Conservation (phyloP, 2,113 vertebrate species). For the Tragelaphus imberbis region DNA sequence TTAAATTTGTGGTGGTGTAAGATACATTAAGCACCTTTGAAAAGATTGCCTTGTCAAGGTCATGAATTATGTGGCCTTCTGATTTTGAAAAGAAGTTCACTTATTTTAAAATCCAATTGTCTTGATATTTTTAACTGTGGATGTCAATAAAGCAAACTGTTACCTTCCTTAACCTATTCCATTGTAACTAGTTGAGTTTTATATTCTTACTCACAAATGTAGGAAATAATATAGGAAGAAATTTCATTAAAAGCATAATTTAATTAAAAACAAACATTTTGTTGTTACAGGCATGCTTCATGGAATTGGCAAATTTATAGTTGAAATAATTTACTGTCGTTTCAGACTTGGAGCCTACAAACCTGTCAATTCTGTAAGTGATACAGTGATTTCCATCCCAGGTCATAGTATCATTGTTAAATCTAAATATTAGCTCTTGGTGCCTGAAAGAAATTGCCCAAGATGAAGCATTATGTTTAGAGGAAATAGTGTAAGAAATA, state of each 20-base stretch:
- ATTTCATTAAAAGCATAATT: slow-evolving; percentile 1
- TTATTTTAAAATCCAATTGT: slow-evolving; percentile 6
- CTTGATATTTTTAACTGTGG: not conserved
- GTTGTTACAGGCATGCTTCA: slow-evolving; percentile 91
- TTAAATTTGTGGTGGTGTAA: not conserved
- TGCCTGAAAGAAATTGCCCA: not conserved
- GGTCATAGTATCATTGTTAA: not conserved
- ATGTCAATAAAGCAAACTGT: not conserved
- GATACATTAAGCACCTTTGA: not conserved
- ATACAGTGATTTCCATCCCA: not conserved
- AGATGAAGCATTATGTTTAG: not conserved
- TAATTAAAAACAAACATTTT: slow-evolving; percentile 39
- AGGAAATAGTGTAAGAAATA: not conserved
- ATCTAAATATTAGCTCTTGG: not conserved
- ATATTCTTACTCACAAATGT: not conserved
- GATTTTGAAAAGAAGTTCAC: not conserved
- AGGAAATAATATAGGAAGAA: slow-evolving; percentile 24
- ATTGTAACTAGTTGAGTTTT: not conserved
- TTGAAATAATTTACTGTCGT: slow-evolving; percentile 93
- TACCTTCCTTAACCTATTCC: not conserved
- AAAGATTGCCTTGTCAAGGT: not conserved
- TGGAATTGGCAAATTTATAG: slow-evolving; percentile 88
- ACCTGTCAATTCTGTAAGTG: slow-evolving; percentile 82
- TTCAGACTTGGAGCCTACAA: slow-evolving; percentile 89
- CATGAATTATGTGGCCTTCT: not conserved